Evolutionary conservation across 2,797 vertebrate genomes (phyloP).

Genomic region (Spea hammondii): DNA sequence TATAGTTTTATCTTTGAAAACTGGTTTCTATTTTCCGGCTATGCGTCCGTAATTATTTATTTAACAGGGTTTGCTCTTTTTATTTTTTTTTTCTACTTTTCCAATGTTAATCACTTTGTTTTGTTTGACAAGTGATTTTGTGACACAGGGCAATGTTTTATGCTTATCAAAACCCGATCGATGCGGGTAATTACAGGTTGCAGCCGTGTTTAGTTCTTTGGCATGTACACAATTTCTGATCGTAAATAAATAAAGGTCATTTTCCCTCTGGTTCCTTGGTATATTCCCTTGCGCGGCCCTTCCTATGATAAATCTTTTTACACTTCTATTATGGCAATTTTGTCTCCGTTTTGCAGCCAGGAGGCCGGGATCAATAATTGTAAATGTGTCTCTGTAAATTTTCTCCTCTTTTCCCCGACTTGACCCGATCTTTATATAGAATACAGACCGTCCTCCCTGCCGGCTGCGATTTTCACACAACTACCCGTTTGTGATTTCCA

Average conservation of each 20-base stretch:
- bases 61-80: neutral
- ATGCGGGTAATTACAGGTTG: neutral
- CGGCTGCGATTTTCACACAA: neutral
- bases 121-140: slow-evolving; percentile 4
- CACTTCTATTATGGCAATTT: slow-evolving; percentile 5
- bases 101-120: neutral
- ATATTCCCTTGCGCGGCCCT: neutral
- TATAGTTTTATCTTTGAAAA: too few species aligned
- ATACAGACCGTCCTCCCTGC: neutral
- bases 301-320: neutral
- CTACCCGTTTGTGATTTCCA: neutral
- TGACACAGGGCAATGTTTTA: slow-evolving; percentile 1
- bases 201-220: neutral
- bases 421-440: slow-evolving; percentile 2
- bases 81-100: neutral
- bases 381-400: slow-evolving; percentile 3
- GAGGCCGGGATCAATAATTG: slow-evolving; percentile 2
- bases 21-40: too few species aligned
- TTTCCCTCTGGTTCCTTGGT: neutral
- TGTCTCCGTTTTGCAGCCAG: slow-evolving; percentile 2
- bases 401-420: neutral
- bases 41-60: neutral
- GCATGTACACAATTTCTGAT: neutral
- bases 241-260: slow-evolving; percentile 3
- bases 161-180: neutral